These are phyloP conservation scores for Drosophila kohkoa DNA, from an alignment of 1,140 invertebrate genomes.

Conservation along the genomic window DNA sequence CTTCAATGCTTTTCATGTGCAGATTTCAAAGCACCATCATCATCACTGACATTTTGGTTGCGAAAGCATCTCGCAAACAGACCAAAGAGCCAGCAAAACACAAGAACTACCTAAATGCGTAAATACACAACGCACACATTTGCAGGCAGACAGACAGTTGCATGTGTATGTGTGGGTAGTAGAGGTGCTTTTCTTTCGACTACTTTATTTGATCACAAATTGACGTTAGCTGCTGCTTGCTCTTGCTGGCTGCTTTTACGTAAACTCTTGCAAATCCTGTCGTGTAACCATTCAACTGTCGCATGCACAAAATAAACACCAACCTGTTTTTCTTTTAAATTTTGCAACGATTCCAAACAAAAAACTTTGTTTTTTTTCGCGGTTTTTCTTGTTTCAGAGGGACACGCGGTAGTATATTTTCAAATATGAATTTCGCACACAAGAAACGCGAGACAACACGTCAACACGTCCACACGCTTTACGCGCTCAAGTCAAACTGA, in stretches of 20 bases:
- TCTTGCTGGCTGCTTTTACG: constrained; percentile 45
- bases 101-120: constrained; percentile 8
- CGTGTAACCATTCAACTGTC: constrained; percentile 14
- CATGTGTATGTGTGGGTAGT: background rate
- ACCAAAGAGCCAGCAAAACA: constrained; percentile 8
- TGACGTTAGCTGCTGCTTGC: constrained; percentile 9
- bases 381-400: constrained; percentile 45
- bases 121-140: constrained; percentile 18
- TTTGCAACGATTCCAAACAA: constrained; percentile 25
- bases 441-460: background rate
- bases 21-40: background rate
- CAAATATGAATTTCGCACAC: constrained; percentile 10
- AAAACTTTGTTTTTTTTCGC: constrained; percentile 50
- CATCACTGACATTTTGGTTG: constrained; percentile 10
- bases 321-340: constrained; percentile 61
- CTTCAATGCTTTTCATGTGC: constrained; percentile 18
- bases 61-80: constrained; percentile 3
- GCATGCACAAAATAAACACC: constrained; percentile 31
- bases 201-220: constrained; percentile 4
- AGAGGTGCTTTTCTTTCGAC: background rate
- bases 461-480: constrained; percentile 58
- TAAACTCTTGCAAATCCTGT: constrained; percentile 66
- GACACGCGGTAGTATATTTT: constrained; percentile 13
- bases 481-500: constrained; percentile 58
- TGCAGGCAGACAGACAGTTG: background rate